Base-by-base conservation (phyloP, 2,797 vertebrate genomes). In the Chiropotes sagulatus region DNA sequence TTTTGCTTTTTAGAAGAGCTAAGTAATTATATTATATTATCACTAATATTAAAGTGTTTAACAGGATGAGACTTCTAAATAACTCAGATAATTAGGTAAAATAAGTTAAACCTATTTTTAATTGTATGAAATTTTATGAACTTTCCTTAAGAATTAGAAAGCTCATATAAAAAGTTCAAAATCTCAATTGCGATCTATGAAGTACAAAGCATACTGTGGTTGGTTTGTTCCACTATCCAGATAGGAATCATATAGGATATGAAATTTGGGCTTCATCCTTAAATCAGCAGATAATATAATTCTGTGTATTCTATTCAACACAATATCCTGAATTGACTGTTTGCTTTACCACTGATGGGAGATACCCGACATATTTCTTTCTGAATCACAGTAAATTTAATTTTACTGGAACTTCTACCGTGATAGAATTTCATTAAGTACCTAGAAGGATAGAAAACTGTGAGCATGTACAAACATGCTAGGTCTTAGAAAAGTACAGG, bases 311-410 rank as follows among this genome's bases (percentile, higher is more conserved):
- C 73, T 95, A 90, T 88, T 94, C 92, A 97, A 94, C 58, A 97
- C 90, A 96, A 97, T 96, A 97, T 97, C 86, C 94, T 97, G 96
- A 97, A 97, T 48, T 98, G 93, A 98, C 73, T 91, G 36, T 97
- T 96, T 97, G 78, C 64, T 94, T 97, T 96, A 94, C 90, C n/a
- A 94, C 7, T 97, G 93, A 97, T 92, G 73, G 50, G 39, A 0
- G 1, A 89, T 97, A 97, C 75, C 94, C 93, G 61, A 97, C 92
- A 82, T 82, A 92, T 83, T 96, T 97, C 91, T 93, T 96, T 93
- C 52, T 97, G 84, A 95, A 96, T 96, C 73, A 96, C 0, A 1
- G 79, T 93, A 97, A 94, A 96, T 94, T 93, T 41, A 96, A 91
- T 95, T 97, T 97, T 96, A 97, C 83, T 97, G 88, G 48, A 96